Percentiles rank a stretch among this genome's conserved stretches.
Evolutionary conservation across 2,888 invertebrate species (phyloP).

Genomic region (Drosophila neotestacea): DNA sequence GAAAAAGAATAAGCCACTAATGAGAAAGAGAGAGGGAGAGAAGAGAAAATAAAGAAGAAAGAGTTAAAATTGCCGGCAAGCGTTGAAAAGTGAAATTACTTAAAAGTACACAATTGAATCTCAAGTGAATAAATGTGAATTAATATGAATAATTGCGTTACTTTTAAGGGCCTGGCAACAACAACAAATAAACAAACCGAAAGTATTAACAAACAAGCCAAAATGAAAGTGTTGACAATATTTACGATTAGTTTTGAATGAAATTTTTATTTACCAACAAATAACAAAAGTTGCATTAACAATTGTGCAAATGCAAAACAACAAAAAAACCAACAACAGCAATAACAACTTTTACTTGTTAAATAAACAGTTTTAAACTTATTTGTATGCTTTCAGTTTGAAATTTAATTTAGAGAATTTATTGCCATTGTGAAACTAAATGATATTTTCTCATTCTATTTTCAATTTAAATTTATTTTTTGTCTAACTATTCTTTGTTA

Average conservation of each 20-base stretch:
- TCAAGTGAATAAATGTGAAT: slow-evolving; percentile 2
- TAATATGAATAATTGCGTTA: not conserved
- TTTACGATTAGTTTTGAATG: slow-evolving; percentile 9
- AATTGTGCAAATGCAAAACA: slow-evolving; percentile 51
- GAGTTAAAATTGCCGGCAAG: slow-evolving; percentile 29
- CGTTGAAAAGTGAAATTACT: slow-evolving; percentile 48
- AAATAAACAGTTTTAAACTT: no score
- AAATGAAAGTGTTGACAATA: slow-evolving; percentile 16
- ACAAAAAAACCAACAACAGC: not conserved
- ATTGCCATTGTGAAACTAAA: no score
- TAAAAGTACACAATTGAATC: slow-evolving; percentile 3
- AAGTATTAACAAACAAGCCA: not conserved
- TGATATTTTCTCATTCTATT: no score
- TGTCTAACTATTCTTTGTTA: no score
- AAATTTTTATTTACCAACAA: slow-evolving; percentile 43
- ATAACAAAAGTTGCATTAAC: slow-evolving; percentile 47
- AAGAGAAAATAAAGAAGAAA: not conserved
- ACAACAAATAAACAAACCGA: not conserved
- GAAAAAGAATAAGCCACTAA: not conserved
- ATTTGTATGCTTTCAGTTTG: no score
- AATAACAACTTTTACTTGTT: slow-evolving; percentile 1
- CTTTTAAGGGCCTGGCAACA: slow-evolving; percentile 3
- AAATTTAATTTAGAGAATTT: no score
- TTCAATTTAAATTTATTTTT: no score
- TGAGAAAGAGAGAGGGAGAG: not conserved